These are phyloP conservation scores for Druon quercuslanigerum DNA, from an alignment of 1,140 invertebrate species.

Conservation along the genomic window DNA sequence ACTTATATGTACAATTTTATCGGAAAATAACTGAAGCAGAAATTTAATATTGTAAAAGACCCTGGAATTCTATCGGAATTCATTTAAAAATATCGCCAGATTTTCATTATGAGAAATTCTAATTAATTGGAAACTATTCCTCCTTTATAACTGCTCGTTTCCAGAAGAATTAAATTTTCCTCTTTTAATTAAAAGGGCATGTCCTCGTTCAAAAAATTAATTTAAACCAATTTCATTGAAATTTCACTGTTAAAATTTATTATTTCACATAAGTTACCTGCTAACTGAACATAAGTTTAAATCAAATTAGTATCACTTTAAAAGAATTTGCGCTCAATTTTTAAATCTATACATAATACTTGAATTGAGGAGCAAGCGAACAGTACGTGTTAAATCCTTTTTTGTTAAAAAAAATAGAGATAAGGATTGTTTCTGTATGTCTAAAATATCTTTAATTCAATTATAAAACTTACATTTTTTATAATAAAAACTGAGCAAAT, in stretches of 20 bases:
- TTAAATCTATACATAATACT: no score
- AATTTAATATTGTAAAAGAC: conserved; percentile 8
- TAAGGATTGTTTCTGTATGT: no score
- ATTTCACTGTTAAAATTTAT: not conserved
- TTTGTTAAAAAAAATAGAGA: no score
- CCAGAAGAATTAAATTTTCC: not conserved
- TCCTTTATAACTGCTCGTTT: not conserved
- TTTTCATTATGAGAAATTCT: conserved; percentile 11
- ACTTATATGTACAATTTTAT: conserved; percentile 4
- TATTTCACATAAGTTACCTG: no score
- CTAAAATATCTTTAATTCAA: no score
- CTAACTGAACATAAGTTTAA: no score
- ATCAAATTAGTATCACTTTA: no score
- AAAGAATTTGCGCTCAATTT: no score
- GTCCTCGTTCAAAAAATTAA: not conserved
- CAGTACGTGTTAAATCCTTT: no score
- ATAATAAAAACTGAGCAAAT: no score
- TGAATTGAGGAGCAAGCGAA: no score
- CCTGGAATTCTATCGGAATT: conserved; percentile 5
- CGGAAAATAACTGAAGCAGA: not conserved
- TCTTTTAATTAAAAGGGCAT: not conserved
- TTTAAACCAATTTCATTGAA: not conserved
- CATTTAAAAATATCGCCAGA: not conserved
- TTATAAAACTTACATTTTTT: no score
- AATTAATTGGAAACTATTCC: conserved; percentile 2